Evolutionary conservation across 2,113 vertebrate genomes (phyloP), one percentile per base, ranked within the genome.

Genomic region (Megaleporinus macrocephalus): DNA sequence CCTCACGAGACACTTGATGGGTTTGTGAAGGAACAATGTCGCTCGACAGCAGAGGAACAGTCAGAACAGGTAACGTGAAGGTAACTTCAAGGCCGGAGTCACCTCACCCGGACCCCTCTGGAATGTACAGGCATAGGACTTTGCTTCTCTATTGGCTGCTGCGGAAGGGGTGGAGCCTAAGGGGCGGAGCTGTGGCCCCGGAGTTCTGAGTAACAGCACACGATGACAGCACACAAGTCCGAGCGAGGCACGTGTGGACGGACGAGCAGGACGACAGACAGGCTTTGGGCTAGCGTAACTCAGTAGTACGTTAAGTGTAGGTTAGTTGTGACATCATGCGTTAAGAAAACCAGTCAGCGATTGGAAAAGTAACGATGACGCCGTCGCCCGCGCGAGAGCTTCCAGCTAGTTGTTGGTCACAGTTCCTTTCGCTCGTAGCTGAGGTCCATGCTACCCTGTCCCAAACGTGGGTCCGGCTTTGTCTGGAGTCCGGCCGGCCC

Each of bases 271-370:
- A 91, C 91, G 86, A 89, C 89, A 87, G 90, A 91, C 89, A 91
- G 89, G 92, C 92, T 93, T 93, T 90, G 90, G 89, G 92, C 90
- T 91, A 90, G 88, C 88, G 91, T 86, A 88, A 61, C 86, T 90
- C 90, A 93, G 90, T 91, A 93, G 83, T 89, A 90, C n/a, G 70
- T 55, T 72, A 91, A 86, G 57, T 76, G 49, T 85, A 91, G 92
- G 90, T 90, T 91, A 90, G 89, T 93, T 89, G 91, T 92, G 91
- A 92, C 91, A 92, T 93, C 93, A 94, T 94, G 93, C 93, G 88
- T 90, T 92, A 92, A 69, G 91, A 86, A 91, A 82, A 90, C 90
- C 89, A 86, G 88, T 89, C 88, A 79, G 79, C 63, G 76, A 4
- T 86, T 84, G 73, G 87, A 87, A 90, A 84, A 79, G 66, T 51